phyloP scores from a whole-genome alignment of 2,888 invertebrate genomes.

The Argyra leucocephala region DNA sequence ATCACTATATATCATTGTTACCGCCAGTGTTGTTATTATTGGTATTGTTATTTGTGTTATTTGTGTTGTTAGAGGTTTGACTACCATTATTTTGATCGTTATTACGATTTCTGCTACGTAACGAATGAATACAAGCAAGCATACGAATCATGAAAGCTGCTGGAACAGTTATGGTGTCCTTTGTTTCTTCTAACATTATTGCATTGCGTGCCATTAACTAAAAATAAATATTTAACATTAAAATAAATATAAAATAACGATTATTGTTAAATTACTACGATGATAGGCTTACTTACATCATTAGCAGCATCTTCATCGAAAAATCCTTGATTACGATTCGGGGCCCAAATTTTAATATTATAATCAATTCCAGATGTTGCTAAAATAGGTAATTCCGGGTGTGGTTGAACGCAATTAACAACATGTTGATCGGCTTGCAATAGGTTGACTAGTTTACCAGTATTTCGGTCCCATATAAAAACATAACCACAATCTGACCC shows the following conservation, averaged over 20 bases:
- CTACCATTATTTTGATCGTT: constrained; percentile 9
- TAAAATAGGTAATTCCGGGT: constrained; percentile 63
- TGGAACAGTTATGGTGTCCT: constrained; percentile 78
- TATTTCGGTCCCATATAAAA: constrained; percentile 68
- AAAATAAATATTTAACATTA: constrained; percentile 27
- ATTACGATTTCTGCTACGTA: constrained; percentile 46
- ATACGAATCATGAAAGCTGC: constrained; percentile 76
- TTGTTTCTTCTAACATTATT: constrained; percentile 75
- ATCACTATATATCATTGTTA: neutral
- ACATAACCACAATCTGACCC: constrained; percentile 86
- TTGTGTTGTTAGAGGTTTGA: neutral
- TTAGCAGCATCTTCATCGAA: constrained; percentile 57
- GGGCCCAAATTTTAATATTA: constrained; percentile 76
- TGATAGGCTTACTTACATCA: constrained; percentile 43
- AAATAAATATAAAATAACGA: constrained; percentile 6
- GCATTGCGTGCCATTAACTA: constrained; percentile 69
- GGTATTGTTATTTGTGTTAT: neutral
- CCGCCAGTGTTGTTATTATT: neutral
- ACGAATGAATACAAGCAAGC: constrained; percentile 55
- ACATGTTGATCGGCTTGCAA: constrained; percentile 73
- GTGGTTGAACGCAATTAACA: constrained; percentile 77
- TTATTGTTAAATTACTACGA: neutral
- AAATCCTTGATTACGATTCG: constrained; percentile 50
- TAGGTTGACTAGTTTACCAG: constrained; percentile 61
- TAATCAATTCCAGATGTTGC: constrained; percentile 84